These are phyloP conservation scores for Xanthia togata DNA, from an alignment of 2,888 invertebrate genomes.

Conservation along the genomic window DNA sequence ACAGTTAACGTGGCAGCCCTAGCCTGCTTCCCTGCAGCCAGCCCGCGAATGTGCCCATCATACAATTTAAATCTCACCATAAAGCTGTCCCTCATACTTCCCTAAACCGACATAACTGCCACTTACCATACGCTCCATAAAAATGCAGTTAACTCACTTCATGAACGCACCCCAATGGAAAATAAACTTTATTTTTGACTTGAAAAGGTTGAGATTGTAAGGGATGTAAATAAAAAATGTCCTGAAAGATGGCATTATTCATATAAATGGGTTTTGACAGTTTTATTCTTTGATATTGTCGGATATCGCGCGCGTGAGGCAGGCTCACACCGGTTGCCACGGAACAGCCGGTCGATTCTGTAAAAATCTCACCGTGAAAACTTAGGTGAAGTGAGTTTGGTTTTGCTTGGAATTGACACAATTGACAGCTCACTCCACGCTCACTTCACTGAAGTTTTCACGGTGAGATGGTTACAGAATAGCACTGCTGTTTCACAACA, in stretches of 20 bases:
- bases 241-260: slow-evolving; percentile 78
- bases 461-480: too few relatives aligned
- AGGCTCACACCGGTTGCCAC: slow-evolving; percentile 4
- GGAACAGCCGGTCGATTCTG: too few relatives aligned
- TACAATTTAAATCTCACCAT: slow-evolving; percentile 71
- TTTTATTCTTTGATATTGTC: slow-evolving; percentile 83
- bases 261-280: slow-evolving; percentile 86
- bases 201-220: slow-evolving; percentile 31
- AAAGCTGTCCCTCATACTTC: slow-evolving; percentile 67
- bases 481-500: too few relatives aligned
- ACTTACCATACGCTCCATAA: slow-evolving; percentile 78
- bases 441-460: too few relatives aligned
- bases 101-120: slow-evolving; percentile 73
- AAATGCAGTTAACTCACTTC: slow-evolving; percentile 69
- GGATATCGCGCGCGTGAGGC: slow-evolving; percentile 65
- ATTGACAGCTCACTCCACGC: too few relatives aligned
- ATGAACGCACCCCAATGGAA: slow-evolving; percentile 21
- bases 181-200: slow-evolving; percentile 29
- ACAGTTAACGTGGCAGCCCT: slow-evolving; percentile 8
- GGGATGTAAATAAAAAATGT: slow-evolving; percentile 42
- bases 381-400: too few relatives aligned
- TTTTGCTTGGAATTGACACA: too few relatives aligned
- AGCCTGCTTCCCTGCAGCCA: slow-evolving; percentile 14
- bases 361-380: too few relatives aligned
- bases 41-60: slow-evolving; percentile 57